Base-by-base conservation (phyloP, 2,888 invertebrate species). In the Zaprionus lineosus region DNA sequence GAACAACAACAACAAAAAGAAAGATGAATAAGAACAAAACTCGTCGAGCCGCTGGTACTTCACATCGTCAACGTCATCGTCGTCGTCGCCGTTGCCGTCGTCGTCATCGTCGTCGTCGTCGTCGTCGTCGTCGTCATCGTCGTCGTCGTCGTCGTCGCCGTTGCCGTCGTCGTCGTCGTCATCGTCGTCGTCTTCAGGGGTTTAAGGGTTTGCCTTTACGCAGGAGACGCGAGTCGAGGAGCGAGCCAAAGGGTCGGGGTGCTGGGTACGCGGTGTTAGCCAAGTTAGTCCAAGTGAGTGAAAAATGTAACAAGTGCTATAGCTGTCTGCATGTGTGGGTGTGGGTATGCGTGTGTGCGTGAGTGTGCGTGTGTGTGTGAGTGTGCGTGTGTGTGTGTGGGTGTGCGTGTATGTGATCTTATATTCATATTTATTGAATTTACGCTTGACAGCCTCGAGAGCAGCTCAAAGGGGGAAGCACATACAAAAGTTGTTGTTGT, bases 391-490 rank as follows among this genome's bases (percentile, higher is more conserved):
- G 44, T 21, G 24, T 18, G 28, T 28, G 29, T 28, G 26, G 39
- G 46, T 48, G 43, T 16, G 53, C 62, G 62, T 59, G 59, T 66
- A 53, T 51, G 33, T 71, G 57, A 83, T 84, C 81, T 84, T 77
- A 85, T 82, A 82, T 82, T 82, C 86, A 85, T 82, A 82, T 82
- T 82, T 82, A 82, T 86, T 82, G 82, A 82, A 82, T 82, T 82
- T 86, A 82, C 86, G 86, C 82, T 86, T 81, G 86, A 86, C 84
- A 77, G 86, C 81, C 51, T 72, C 55, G 76, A 66, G 67, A 79
- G 84, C 76, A 58, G 63, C 71, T 60, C 67, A 64, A 65, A 64
- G 52, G 58, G 61, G 44, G 29, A 43, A 16, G 39, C 52, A 47
- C 46, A 44, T 16, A 14, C 39, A 63, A n/a, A n/a, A n/a, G 53